Conservation (phyloP, 1,140 invertebrate species). For the Bombus superbus region DNA sequence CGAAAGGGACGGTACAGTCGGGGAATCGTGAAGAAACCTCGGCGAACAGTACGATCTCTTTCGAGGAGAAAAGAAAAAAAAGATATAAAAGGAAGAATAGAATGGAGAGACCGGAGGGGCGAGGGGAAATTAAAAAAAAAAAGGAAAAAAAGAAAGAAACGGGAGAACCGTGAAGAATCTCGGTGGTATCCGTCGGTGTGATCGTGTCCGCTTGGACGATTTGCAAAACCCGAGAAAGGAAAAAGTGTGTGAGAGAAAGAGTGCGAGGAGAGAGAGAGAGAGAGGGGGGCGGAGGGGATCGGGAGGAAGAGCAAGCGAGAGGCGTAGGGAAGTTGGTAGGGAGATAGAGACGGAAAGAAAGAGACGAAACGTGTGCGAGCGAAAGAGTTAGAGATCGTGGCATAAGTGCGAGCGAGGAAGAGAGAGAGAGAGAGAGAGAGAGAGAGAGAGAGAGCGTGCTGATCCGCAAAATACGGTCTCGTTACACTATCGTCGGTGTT, state of each 20-base stretch:
- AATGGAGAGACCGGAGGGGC: neutral
- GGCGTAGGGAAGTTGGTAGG: neutral
- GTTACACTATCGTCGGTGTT: slow-evolving; percentile 50
- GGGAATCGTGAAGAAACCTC: neutral
- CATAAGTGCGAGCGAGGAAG: neutral
- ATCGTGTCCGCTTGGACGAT: slow-evolving; percentile 31
- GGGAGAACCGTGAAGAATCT: slow-evolving; percentile 30
- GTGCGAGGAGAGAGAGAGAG: neutral
- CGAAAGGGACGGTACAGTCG: neutral
- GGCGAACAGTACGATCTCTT: neutral
- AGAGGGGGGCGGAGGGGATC: neutral
- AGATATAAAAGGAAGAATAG: neutral
- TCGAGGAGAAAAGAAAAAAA: slow-evolving; percentile 1
- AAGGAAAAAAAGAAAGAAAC: neutral
- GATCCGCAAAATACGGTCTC: slow-evolving; percentile 54
- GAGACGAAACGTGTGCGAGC: neutral
- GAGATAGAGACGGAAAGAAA: slow-evolving; percentile 21
- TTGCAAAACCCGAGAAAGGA: slow-evolving; percentile 44
- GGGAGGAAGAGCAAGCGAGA: slow-evolving; percentile 6
- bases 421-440: neutral
- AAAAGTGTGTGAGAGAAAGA: slow-evolving; percentile 22
- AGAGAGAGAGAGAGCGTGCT: slow-evolving; percentile 5
- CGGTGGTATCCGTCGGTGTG: slow-evolving; percentile 43
- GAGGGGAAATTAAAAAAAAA: neutral
- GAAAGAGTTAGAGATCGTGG: neutral